phyloP scores from a whole-genome alignment of 2,888 invertebrate genomes.

The Aphrophora alni region DNA sequence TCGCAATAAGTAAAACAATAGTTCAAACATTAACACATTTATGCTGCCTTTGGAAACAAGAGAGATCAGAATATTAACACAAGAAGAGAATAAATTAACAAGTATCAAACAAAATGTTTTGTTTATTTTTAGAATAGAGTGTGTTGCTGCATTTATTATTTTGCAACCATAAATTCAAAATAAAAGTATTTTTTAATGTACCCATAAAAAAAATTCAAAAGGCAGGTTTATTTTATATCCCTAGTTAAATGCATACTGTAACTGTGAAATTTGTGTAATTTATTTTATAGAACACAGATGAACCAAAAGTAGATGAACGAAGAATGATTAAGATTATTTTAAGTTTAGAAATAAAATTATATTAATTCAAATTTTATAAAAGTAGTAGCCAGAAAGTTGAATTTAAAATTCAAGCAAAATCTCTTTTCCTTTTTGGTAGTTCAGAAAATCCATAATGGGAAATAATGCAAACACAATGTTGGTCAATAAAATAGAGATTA shows the following conservation, averaged over 20 bases:
- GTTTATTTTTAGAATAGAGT: background rate
- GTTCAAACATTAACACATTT: no score
- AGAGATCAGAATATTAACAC: background rate
- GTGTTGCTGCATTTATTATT: background rate
- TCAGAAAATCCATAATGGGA: no score
- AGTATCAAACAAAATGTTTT: background rate
- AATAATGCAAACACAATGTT: no score
- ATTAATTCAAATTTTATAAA: no score
- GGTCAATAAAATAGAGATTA: no score
- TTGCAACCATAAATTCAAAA: background rate
- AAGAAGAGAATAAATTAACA: background rate
- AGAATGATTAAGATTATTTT: no score
- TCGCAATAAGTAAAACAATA: background rate
- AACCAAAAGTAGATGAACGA: no score
- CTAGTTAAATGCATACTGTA: background rate
- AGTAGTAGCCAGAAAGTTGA: no score
- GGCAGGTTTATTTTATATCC: background rate
- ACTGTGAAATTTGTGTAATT: background rate
- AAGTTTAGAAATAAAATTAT: no score
- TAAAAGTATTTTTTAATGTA: background rate
- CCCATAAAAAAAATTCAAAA: background rate
- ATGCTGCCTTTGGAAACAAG: background rate
- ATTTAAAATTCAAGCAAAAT: no score
- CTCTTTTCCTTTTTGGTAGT: no score
- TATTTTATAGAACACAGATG: no score